Evolutionary conservation across 2,113 vertebrate genomes (phyloP).

Genomic region (Pteronura brasiliensis): DNA sequence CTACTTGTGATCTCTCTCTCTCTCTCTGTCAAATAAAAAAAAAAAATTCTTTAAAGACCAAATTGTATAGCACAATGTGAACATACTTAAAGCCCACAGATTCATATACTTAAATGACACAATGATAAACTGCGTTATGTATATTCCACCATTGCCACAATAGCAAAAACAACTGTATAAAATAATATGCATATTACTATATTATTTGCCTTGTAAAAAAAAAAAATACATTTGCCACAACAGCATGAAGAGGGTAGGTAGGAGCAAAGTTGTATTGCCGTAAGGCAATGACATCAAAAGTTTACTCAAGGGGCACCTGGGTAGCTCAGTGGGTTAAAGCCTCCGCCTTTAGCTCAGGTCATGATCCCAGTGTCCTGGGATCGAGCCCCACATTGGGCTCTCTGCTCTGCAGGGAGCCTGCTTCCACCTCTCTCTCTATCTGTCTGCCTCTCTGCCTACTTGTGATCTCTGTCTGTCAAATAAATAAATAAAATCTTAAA

Average conservation of each 20-base stretch:
- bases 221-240: neutral
- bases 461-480: no score
- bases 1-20: no score
- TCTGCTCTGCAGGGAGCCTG: no score
- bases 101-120: neutral
- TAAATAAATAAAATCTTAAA: no score
- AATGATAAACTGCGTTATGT: neutral
- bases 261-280: neutral
- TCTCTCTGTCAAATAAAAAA: no score
- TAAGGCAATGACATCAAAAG: neutral
- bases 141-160: neutral
- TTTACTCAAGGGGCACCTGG: no score
- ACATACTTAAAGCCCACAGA: neutral
- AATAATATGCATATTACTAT: neutral
- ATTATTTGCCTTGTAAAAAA: neutral
- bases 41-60: neutral
- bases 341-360: no score
- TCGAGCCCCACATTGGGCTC: no score
- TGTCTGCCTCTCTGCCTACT: no score
- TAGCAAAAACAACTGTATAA: neutral
- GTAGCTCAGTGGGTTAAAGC: no score
- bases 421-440: no score
- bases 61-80: neutral
- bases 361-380: no score
- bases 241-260: neutral